Conservation (phyloP, 2,113 vertebrate species). For the Pristiophorus japonicus region DNA sequence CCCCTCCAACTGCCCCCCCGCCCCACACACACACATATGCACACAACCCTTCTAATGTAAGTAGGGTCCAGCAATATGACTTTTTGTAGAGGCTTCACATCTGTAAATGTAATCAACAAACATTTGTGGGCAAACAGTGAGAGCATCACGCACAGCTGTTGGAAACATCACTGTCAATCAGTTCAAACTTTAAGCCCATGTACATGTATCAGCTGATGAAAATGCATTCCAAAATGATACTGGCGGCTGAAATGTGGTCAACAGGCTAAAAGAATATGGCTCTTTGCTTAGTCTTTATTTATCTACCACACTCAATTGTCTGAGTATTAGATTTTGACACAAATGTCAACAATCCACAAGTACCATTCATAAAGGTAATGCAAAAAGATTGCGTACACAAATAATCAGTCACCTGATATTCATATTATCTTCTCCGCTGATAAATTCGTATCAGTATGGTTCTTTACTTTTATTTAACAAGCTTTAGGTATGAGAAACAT, state of each 20-base stretch:
- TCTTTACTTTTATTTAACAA: not conserved
- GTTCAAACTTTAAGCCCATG: constrained; percentile 6
- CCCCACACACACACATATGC: not conserved
- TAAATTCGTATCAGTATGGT: not conserved
- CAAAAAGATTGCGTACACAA: not conserved
- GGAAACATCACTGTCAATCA: not conserved
- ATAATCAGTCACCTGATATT: not conserved
- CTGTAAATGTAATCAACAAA: not conserved
- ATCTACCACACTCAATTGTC: not conserved
- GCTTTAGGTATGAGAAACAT: not conserved
- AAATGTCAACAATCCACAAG: constrained; percentile 6
- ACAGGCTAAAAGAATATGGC: not conserved
- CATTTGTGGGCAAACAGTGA: not conserved
- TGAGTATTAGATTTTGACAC: not conserved
- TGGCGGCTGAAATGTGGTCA: not conserved
- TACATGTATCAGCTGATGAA: not conserved
- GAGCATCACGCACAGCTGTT: not conserved
- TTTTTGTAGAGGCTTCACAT: not conserved
- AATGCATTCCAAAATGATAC: not conserved
- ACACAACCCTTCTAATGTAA: not conserved
- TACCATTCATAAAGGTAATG: not conserved
- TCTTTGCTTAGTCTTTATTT: not conserved
- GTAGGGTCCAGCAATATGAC: not conserved
- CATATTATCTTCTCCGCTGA: not conserved
- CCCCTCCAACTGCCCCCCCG: not conserved